Conservation (phyloP, 2,797 vertebrate genomes). For the Gymnocypris eckloni region DNA sequence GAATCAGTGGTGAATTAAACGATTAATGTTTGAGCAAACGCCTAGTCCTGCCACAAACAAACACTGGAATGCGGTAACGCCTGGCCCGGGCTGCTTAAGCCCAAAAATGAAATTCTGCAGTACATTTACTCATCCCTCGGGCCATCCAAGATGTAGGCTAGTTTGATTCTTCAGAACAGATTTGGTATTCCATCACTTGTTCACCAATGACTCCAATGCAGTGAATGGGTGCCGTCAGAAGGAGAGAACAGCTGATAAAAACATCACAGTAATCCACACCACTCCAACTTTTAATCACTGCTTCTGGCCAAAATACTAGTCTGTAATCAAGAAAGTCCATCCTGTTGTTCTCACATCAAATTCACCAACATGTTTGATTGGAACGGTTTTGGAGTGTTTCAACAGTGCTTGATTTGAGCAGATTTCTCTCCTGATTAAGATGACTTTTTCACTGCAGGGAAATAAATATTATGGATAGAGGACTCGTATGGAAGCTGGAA, state of each 20-base stretch:
- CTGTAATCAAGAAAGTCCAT: background rate
- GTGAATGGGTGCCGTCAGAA: background rate
- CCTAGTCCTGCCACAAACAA: background rate
- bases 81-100: fast-evolving
- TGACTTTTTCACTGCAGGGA: no score
- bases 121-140: background rate
- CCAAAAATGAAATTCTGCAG: background rate
- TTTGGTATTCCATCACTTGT: background rate
- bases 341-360: no score
- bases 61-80: background rate
- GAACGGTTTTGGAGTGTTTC: background rate
- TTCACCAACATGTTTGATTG: no score
- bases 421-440: background rate
- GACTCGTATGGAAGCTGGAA: background rate
- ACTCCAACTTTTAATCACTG: no score
- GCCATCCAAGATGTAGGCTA: background rate
- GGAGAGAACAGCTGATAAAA: background rate
- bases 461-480: background rate
- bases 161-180: background rate
- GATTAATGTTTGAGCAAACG: background rate
- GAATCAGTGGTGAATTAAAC: background rate
- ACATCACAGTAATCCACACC: background rate
- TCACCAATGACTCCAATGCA: background rate
- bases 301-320: background rate
- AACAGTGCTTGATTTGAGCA: background rate